Evolutionary conservation across 2,888 invertebrate species (phyloP).

Genomic region (Steinernema scapterisci): DNA sequence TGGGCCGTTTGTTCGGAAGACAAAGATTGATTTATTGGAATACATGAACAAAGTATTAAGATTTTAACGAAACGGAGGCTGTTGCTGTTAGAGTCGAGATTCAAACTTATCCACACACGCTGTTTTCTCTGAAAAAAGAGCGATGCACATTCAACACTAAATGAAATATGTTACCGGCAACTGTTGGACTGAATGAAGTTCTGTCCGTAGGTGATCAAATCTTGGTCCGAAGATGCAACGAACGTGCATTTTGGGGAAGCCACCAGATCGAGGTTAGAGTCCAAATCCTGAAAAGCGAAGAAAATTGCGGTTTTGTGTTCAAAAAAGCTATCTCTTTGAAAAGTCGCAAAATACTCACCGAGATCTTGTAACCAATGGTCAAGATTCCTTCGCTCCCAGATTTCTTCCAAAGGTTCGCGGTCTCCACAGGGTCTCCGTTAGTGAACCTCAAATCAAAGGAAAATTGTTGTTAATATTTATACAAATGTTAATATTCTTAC

Average conservation of each 20-base stretch:
- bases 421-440: conserved; percentile 48
- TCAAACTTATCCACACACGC: not conserved
- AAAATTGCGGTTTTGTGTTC: not conserved
- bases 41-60: no score
- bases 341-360: not conserved
- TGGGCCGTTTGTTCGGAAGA: no score
- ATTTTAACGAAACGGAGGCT: no score
- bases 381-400: conserved; percentile 50
- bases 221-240: not conserved
- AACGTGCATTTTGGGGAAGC: conserved; percentile 3
- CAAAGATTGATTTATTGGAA: no score
- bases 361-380: conserved; percentile 39
- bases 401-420: conserved; percentile 40
- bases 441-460: conserved; percentile 45
- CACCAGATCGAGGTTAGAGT: not conserved
- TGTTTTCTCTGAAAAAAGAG: not conserved
- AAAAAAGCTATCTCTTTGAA: no score
- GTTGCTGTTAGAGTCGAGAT: not conserved
- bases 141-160: no score
- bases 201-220: not conserved
- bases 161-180: not conserved
- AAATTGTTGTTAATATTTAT: not conserved
- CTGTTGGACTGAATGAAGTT: conserved; percentile 27
- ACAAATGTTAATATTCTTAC: conserved; percentile 35
- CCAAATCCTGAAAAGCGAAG: not conserved